phyloP scores from a whole-genome alignment of 2,797 vertebrate genomes.

The Nyctalus aviator region DNA sequence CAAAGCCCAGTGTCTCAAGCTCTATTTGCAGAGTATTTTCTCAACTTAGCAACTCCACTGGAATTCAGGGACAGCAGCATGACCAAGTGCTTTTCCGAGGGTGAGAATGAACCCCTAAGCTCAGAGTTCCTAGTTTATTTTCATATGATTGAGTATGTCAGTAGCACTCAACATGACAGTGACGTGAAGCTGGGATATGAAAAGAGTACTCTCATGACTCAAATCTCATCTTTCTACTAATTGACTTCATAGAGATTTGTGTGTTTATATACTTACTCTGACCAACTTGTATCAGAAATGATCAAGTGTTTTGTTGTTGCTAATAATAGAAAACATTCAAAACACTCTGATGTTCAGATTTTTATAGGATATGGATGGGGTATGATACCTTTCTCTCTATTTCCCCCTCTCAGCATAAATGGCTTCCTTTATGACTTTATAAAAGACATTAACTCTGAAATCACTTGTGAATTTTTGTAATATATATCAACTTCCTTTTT shows the following conservation, averaged over 20 bases:
- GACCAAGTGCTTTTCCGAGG: not conserved
- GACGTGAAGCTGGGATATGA: not conserved
- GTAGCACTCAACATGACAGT: not conserved
- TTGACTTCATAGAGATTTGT: not conserved
- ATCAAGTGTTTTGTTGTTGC: conserved; percentile 2
- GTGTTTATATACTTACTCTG: not conserved
- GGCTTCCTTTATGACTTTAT: not conserved
- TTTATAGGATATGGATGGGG: not conserved
- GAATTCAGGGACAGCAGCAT: not conserved
- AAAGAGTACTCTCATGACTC: not conserved
- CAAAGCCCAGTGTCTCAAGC: not conserved
- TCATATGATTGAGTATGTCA: not conserved
- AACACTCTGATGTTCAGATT: not conserved
- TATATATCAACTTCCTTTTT: not conserved
- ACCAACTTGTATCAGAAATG: not conserved
- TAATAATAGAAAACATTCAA: not conserved
- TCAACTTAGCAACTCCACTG: not conserved
- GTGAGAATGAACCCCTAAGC: not conserved
- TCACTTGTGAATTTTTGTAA: not conserved
- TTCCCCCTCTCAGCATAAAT: not conserved
- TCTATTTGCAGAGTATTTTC: not conserved
- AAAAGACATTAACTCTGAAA: not conserved
- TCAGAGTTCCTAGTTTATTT: not conserved
- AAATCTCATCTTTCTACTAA: conserved; percentile 2
- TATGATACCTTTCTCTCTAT: not conserved